Percentiles rank a stretch among this genome's conserved stretches.
Evolutionary conservation across 2,888 invertebrate genomes (phyloP).

Genomic region (Erynnis tages): DNA sequence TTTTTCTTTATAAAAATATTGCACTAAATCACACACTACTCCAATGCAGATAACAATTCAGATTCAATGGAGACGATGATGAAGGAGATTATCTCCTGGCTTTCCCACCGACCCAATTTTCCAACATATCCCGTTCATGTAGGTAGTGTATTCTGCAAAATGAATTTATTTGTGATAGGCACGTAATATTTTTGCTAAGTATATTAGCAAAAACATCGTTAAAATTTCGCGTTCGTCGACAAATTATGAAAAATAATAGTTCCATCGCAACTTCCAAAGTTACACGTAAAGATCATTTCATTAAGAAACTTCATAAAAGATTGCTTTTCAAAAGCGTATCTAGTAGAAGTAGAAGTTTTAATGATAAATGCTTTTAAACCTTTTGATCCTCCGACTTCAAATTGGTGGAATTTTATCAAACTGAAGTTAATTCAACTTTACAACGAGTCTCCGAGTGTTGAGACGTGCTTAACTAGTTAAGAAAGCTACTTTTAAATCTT

Average conservation of each 20-base stretch:
- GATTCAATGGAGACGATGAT: too few species aligned
- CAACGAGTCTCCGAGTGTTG: conserved; percentile 26
- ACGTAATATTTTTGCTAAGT: too few species aligned
- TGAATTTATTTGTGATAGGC: too few species aligned
- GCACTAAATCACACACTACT: too few species aligned
- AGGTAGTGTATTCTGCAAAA: too few species aligned
- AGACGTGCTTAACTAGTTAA: conserved; percentile 27
- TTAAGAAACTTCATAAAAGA: conserved; percentile 2
- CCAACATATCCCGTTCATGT: too few species aligned
- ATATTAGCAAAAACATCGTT: too few species aligned
- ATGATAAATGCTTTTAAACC: conserved; percentile 27
- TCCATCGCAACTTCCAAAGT: background rate
- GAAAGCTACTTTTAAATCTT: conserved; percentile 27
- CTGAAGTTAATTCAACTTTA: conserved; percentile 28
- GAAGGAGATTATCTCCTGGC: too few species aligned
- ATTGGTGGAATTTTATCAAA: conserved; percentile 26
- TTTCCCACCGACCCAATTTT: too few species aligned
- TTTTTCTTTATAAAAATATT: too few species aligned
- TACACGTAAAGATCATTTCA: conserved; percentile 3
- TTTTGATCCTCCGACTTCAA: conserved; percentile 20
- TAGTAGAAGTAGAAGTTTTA: conserved; percentile 21
- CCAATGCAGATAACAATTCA: too few species aligned
- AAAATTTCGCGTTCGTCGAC: too few species aligned
- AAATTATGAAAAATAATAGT: background rate
- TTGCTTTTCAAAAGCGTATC: conserved; percentile 14